phyloP scores from a whole-genome alignment of 2,888 invertebrate species.

The Crepidodera aurea region DNA sequence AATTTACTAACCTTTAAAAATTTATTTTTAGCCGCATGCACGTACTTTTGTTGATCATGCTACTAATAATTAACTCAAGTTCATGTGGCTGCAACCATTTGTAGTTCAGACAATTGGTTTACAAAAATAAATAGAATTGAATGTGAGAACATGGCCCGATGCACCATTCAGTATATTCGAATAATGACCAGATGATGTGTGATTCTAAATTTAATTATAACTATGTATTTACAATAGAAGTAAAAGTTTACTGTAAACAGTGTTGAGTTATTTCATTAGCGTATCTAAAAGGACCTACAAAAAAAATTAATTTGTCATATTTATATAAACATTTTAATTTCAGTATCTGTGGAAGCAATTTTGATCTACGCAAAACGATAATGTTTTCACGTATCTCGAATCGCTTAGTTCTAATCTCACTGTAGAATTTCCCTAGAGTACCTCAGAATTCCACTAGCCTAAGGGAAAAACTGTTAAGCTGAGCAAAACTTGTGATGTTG shows the following conservation, averaged over 20 bases:
- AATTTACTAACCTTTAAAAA: slow-evolving; percentile 13
- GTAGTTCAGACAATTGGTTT: slow-evolving; percentile 14
- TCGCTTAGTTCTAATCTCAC: too few species aligned
- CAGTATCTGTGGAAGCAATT: too few species aligned
- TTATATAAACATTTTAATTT: too few species aligned
- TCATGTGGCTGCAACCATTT: slow-evolving; percentile 19
- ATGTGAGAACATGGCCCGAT: slow-evolving; percentile 7
- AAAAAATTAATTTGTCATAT: too few species aligned
- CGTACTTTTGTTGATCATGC: slow-evolving; percentile 13
- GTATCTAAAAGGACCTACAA: too few species aligned
- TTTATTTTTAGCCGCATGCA: slow-evolving; percentile 18
- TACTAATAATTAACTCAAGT: slow-evolving; percentile 27
- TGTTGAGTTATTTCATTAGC: not conserved
- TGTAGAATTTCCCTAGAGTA: too few species aligned
- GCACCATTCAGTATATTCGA: slow-evolving; percentile 8
- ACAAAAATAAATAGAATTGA: slow-evolving; percentile 11
- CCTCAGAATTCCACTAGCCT: too few species aligned
- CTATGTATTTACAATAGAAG: slow-evolving; percentile 17
- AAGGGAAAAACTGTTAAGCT: too few species aligned
- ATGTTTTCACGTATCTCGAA: too few species aligned
- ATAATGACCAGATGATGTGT: slow-evolving; percentile 7
- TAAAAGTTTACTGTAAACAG: slow-evolving; percentile 18
- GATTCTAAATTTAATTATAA: slow-evolving; percentile 13
- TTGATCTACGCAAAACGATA: too few species aligned
- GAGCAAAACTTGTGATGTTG: too few species aligned